phyloP scores from a whole-genome alignment of 2,113 vertebrate species.

The Plestiodon gilberti region DNA sequence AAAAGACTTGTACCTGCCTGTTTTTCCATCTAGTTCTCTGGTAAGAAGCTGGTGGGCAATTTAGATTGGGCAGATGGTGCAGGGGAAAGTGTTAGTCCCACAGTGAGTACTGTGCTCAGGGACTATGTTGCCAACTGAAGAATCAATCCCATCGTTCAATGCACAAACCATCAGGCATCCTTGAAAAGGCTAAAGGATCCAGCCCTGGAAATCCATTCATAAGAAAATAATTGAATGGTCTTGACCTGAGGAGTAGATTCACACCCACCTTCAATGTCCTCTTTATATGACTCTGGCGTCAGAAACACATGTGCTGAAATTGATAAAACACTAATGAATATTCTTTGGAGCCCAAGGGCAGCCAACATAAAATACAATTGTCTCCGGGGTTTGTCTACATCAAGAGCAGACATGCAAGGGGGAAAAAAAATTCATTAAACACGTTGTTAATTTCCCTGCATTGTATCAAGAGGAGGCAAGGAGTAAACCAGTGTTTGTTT shows the following conservation, averaged over 20 bases:
- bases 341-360: not conserved
- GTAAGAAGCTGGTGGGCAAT: too few relatives aligned
- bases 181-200: not conserved
- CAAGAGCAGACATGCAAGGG: accelerated
- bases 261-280: not conserved
- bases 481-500: accelerated
- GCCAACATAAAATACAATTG: not conserved
- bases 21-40: too few relatives aligned
- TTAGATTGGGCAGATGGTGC: too few relatives aligned
- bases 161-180: not conserved
- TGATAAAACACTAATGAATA: not conserved
- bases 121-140: not conserved
- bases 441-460: not conserved
- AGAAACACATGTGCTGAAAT: not conserved
- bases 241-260: not conserved
- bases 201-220: not conserved
- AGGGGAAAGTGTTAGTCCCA: too few relatives aligned
- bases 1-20: too few relatives aligned
- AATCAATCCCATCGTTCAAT: not conserved
- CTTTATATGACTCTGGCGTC: not conserved
- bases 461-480: accelerated
- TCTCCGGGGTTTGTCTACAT: not conserved
- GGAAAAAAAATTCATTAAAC: not conserved
- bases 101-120: not conserved
- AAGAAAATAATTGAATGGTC: not conserved